Percentiles rank a stretch among this genome's conserved stretches.
Evolutionary conservation across 2,888 invertebrate genomes (phyloP).

Genomic region (Tenthredo scrophulariae): DNA sequence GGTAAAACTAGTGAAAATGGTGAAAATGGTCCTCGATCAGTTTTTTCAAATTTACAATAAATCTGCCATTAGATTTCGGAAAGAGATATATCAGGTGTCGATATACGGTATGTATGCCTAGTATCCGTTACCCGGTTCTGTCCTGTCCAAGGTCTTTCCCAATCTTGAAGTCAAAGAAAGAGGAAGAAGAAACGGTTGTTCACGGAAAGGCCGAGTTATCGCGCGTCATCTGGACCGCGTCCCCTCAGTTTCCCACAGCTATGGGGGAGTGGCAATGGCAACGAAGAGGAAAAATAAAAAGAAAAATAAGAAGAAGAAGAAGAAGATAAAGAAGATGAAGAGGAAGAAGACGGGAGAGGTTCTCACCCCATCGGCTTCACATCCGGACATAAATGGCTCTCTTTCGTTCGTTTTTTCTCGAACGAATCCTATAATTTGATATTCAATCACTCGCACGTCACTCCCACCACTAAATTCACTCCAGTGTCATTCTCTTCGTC

Average conservation of each 20-base stretch:
- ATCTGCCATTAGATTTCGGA: background rate
- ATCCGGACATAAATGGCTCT: background rate
- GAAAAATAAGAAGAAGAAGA: background rate
- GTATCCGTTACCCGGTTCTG: background rate
- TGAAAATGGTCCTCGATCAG: background rate
- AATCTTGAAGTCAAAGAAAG: background rate
- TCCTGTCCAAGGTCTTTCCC: background rate
- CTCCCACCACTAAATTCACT: background rate
- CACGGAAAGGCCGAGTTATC: constrained; percentile 31
- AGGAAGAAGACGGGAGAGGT: background rate
- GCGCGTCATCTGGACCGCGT: constrained; percentile 51
- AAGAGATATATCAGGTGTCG: background rate
- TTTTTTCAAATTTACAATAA: background rate
- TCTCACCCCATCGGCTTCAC: background rate
- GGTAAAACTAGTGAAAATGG: background rate
- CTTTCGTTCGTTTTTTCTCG: background rate
- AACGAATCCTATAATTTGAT: constrained; percentile 14
- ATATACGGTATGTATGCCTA: background rate
- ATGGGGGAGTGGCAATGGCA: background rate
- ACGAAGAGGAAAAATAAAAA: background rate
- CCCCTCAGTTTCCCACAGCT: constrained; percentile 31
- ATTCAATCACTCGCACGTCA: constrained; percentile 28
- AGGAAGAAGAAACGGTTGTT: constrained; percentile 27
- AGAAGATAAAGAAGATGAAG: background rate
- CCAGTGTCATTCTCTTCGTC: background rate